Evolutionary conservation across 1,140 invertebrate species (phyloP).

Genomic region (Luehdorfia chinensis): DNA sequence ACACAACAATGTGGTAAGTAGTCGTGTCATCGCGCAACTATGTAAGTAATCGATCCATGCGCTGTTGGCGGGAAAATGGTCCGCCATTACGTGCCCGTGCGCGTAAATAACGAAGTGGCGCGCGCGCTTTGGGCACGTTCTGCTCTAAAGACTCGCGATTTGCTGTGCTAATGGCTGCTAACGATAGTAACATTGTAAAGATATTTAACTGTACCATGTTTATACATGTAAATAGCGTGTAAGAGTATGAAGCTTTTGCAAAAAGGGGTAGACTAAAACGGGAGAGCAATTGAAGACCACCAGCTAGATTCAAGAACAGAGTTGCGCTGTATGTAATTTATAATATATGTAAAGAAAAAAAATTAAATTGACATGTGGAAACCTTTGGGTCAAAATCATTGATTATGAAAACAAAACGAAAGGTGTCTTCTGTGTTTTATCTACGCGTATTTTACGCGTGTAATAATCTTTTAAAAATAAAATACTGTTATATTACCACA

Average conservation of each 20-base stretch:
- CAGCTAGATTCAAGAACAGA: too few species aligned
- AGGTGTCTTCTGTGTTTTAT: too few species aligned
- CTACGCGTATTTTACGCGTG: too few species aligned
- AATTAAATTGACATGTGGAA: too few species aligned
- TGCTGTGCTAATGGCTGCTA: conserved; percentile 1
- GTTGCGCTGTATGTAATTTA: too few species aligned
- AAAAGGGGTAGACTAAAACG: not conserved
- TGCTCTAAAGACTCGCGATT: not conserved
- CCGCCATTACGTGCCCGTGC: conserved; percentile 8
- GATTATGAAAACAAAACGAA: too few species aligned
- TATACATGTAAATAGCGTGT: not conserved
- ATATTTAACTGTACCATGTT: conserved; percentile 1
- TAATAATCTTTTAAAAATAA: too few species aligned
- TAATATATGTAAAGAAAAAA: too few species aligned
- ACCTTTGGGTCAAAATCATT: too few species aligned
- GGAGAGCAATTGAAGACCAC: conserved; percentile 2
- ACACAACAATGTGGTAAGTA: conserved; percentile 1
- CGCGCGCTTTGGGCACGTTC: conserved; percentile 4
- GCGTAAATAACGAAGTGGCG: conserved; percentile 3
- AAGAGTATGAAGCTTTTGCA: not conserved
- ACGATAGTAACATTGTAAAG: conserved; percentile 1
- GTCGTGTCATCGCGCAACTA: not conserved
- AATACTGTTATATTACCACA: too few species aligned
- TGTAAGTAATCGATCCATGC: conserved; percentile 3
- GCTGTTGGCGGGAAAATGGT: not conserved